Base-by-base conservation (phyloP, 2,113 vertebrate genomes). In the Oophaga pumilio region DNA sequence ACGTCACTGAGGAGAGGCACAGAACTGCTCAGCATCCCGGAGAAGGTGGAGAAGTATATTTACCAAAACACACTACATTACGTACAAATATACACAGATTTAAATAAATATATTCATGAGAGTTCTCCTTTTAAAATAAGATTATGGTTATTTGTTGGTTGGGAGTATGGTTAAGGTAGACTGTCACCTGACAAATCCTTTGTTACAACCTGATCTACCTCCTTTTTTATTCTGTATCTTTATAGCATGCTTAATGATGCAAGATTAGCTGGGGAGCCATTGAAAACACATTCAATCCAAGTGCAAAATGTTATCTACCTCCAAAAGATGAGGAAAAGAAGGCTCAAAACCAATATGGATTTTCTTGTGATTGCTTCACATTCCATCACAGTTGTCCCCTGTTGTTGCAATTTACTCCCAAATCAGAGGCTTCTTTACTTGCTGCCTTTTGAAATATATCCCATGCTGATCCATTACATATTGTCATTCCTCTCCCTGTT, bases 241-340 rank as follows among this genome's bases (percentile, higher is more conserved):
- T 77, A 28, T 76, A 69, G 53, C 64, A 18, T 69, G 53, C 28
- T 33, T 87, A 52, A 50, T 68, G 50, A 22, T 64, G 69, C 62
- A 73, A 89, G 6, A 53, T 76, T 85, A 89, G 17, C 60, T 89
- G 1, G 15, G 76, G 76, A 76, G 64, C 80, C 53, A 71, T 15
- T 81, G 80, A 20, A 18, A 33, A 24, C 15, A 64, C 1, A 77
- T 56, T 76, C 43, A 83, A 8, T 0, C 1, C 12, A 87, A 50
- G 5, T 3, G 60, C 56, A 85, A 71, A 81, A 89, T n/a, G 86
- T 17, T 90, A 86, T 13, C 33, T 20, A 24, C 71, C 10, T 82
- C 20, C 77, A 89, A 53, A 57, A 59, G 87, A 85, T 90, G 56
- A 79, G 11, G 69, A 73, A 88, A 60, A 87, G 83, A 57, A 49